These are phyloP conservation scores for Sminthurides aquaticus DNA, from an alignment of 2,888 invertebrate genomes.

Conservation along the genomic window DNA sequence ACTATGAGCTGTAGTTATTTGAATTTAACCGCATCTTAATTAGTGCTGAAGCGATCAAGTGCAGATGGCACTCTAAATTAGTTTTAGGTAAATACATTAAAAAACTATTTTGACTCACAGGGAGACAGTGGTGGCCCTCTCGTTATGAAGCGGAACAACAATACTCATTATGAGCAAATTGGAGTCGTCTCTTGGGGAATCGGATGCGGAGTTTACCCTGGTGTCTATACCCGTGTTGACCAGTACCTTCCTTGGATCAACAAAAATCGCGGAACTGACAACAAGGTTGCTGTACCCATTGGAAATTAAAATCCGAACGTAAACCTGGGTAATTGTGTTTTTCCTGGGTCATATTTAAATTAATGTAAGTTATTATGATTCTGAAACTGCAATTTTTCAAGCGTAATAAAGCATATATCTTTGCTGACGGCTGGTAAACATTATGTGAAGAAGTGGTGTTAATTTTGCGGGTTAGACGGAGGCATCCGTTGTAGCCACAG, in stretches of 20 bases:
- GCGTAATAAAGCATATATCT: not conserved
- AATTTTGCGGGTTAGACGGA: not conserved
- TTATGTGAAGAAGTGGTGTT: not conserved
- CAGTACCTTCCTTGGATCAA: conserved; percentile 77
- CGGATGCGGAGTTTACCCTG: conserved; percentile 67
- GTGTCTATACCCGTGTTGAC: conserved; percentile 78
- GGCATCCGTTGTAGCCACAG: no score
- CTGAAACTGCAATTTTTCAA: not conserved
- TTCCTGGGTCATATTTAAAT: not conserved
- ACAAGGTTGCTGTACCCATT: not conserved
- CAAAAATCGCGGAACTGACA: conserved; percentile 55
- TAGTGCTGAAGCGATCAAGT: no score
- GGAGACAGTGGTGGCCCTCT: conserved; percentile 84
- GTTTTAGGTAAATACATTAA: no score
- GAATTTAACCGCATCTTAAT: not conserved
- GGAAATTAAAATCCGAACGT: no score
- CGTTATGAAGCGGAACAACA: conserved; percentile 58
- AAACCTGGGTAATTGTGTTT: not conserved
- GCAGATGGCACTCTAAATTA: no score
- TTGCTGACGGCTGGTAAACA: not conserved
- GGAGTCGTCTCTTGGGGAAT: conserved; percentile 32
- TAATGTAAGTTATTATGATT: not conserved
- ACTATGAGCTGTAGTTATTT: not conserved
- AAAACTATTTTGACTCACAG: conserved; percentile 49
- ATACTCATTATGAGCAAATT: conserved; percentile 4